A percentile compares a stretch with the other conserved stretches of the same genome.
Conservation (phyloP, 1,140 invertebrate species). For the Chironomus tepperi region DNA sequence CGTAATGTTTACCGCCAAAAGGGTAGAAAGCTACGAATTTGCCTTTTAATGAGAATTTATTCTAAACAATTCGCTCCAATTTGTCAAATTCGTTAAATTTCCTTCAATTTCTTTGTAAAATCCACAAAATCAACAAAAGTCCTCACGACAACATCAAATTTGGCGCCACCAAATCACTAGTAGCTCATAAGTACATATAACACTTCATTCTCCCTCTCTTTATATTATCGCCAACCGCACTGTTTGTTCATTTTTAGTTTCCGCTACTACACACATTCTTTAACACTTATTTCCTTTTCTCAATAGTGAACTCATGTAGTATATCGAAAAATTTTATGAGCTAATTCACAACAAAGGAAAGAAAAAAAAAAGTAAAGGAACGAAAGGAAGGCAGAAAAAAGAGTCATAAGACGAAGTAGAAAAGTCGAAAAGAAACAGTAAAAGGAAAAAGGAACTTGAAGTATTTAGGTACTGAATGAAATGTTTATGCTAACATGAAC, state of each 20-base stretch:
- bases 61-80: too few species aligned
- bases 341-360: not conserved
- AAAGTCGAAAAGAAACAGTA: not conserved
- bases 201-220: not conserved
- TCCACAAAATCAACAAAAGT: too few species aligned
- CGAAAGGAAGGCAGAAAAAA: not conserved
- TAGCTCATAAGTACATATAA: not conserved
- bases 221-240: not conserved
- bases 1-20: too few species aligned
- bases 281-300: not conserved
- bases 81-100: too few species aligned
- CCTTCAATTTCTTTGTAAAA: too few species aligned
- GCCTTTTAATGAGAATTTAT: too few species aligned
- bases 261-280: not conserved
- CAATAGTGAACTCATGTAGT: not conserved
- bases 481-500: conserved; percentile 6
- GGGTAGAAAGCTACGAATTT: too few species aligned
- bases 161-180: too few species aligned
- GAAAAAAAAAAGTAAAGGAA: not conserved
- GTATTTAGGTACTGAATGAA: not conserved
- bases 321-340: not conserved
- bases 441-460: not conserved
- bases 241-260: conserved; percentile 9
- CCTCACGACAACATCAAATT: too few species aligned
- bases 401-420: not conserved